Evolutionary conservation across 2,113 vertebrate genomes (phyloP).

Genomic region (Isurus oxyrinchus): DNA sequence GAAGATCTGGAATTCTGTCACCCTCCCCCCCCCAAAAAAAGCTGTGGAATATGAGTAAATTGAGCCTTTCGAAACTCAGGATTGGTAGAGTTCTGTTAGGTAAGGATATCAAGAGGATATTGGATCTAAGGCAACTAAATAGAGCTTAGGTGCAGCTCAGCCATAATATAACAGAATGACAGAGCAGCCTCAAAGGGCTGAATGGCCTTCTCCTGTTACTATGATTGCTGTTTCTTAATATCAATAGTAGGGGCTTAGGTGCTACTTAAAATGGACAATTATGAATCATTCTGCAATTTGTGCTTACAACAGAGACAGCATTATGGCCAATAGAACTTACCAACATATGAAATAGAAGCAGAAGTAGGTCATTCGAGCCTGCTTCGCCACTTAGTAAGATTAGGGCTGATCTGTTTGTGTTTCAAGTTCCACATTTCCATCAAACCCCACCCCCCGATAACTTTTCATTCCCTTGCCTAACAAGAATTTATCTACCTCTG

Average conservation of each 20-base stretch:
- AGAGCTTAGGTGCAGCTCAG: not conserved
- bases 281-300: not conserved
- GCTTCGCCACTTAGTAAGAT: too few species aligned
- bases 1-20: not conserved
- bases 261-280: not conserved
- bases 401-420: too few species aligned
- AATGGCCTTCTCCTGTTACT: not conserved
- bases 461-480: too few species aligned
- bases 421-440: too few species aligned
- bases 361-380: too few species aligned
- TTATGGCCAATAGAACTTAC: not conserved
- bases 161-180: not conserved
- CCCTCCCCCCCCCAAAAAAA: not conserved
- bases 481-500: too few species aligned
- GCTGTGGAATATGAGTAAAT: not conserved
- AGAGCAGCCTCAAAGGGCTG: not conserved
- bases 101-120: not conserved
- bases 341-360: too few species aligned
- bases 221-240: not conserved
- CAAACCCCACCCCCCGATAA: too few species aligned
- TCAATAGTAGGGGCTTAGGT: not conserved
- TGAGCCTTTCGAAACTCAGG: not conserved
- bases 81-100: not conserved
- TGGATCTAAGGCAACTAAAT: not conserved
- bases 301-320: not conserved